These are phyloP conservation scores for Anguilla pacifica DNA, from an alignment of 2,797 vertebrate species.

Conservation along the genomic window DNA sequence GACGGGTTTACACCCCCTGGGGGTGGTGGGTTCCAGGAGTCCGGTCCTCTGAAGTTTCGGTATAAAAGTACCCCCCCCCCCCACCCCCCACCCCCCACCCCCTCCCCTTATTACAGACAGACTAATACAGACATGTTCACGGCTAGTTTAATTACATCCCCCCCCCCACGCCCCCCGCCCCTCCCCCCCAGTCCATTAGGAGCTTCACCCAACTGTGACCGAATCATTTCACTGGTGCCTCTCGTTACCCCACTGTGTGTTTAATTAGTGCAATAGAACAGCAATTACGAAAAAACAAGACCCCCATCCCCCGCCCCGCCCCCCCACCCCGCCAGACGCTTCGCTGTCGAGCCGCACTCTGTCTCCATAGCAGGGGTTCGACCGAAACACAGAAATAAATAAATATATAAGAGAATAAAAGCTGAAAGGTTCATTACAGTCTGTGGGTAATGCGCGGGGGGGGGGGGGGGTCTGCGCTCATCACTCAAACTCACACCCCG, in stretches of 20 bases:
- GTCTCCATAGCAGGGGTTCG: neutral
- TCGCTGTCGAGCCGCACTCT: constrained; percentile 22
- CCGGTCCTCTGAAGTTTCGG: neutral
- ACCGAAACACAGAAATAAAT: neutral
- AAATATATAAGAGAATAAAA: neutral
- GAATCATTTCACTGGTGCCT: constrained; percentile 73
- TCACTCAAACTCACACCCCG: constrained; percentile 18
- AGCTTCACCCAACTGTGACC: constrained; percentile 72
- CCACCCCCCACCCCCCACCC: neutral
- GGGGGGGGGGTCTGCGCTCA: constrained; percentile 57
- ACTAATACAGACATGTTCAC: neutral
- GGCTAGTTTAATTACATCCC: constrained; percentile 32
- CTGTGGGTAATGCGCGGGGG: constrained; percentile 10
- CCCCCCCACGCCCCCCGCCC: neutral
- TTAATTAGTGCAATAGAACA: constrained; percentile 76
- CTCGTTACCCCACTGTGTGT: constrained; percentile 64
- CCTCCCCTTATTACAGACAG: constrained; percentile 16
- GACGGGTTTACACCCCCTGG: neutral
- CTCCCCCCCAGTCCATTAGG: constrained; percentile 62
- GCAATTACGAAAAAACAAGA: constrained; percentile 61
- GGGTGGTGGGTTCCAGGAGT: neutral
- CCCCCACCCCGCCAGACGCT: constrained; percentile 54
- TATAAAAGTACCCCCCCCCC: neutral
- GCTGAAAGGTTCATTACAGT: neutral
- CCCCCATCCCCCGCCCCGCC: constrained; percentile 30